Base-by-base conservation (phyloP, 2,113 vertebrate genomes). In the Hylia prasina region DNA sequence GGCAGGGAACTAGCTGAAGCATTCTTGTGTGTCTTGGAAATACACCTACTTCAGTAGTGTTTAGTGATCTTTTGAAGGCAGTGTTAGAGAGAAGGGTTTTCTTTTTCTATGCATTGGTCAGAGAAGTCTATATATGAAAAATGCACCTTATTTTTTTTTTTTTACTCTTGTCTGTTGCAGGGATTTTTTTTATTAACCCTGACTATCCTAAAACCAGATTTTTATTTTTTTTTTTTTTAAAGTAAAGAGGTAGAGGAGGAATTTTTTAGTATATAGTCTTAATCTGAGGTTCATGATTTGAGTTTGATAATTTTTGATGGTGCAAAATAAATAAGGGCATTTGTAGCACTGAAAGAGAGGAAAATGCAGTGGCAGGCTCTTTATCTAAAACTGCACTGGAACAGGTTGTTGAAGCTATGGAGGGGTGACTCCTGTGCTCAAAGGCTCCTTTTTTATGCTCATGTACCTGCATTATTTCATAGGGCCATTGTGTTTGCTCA, bases 1-100 rank as follows among this genome's bases (percentile, higher is more conserved):
- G 15, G 11, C 33, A 78, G 57, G 40, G 28, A 82, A 30, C n/a
- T 23, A 65, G n/a, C 13, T 73, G 71, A 64, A 89, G n/a, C 15
- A 9, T 53, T 84, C 23, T 30, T 80, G 5, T 76, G 14, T 82
- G 24, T 71, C 24, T 60, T 88, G 44, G 27, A 70, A 58, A 58
- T 47, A 50, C 5, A 64, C 31, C 35, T 56, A 19, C 37, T 56
- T 71, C 28, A 71, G 16, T 51, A 69, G n/a, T 1, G 3, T 47
- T 91, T 73, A 37, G 9, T 83, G 57, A 69, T 72, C 37, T 91
- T 28, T n/a, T 66, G 33, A 69, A 72, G 16, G 44, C 27, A 33
- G 1, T 64, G 17, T n/a, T 51, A 31, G 39, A 50, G 22, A 24
- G 14, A 35, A n/a, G 6, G 1, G 4, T 0, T 82, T 15, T 57